Base-by-base conservation (phyloP, 2,888 invertebrate genomes). In the Zygaena filipendulae region DNA sequence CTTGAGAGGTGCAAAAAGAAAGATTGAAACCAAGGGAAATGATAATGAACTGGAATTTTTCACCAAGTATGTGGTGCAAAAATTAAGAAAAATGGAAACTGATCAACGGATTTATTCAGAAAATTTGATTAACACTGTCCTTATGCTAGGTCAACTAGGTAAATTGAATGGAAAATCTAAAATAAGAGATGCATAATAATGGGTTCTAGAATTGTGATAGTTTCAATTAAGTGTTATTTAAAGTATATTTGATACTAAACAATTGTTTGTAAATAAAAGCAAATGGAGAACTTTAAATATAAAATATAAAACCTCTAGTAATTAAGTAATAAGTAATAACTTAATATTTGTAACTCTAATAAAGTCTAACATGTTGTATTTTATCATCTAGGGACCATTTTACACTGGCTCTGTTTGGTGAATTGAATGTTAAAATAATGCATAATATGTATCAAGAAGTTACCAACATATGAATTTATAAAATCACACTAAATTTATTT, bases 41-140 rank as follows among this genome's bases (percentile, higher is more conserved):
- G 74, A 74, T 27, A 63, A 66, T 54, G 79, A 79, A 42, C 52
- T 77, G 29, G 79, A 79, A 41, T 79, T 70, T 42, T 79, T 79
- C 42, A 67, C 79, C 0, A 79, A 79, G 40, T 79, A 77, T 62
- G 60, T 79, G 29, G 77, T 75, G 0, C 79, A 79, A 42, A 79
- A 79, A 40, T 45, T 79, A 22, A 59, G 77, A 42, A 60, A 47
- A 53, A 79, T 79, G 79, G 79, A 77, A 45, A 77, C 75, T 4
- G 74, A 77, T 40, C 79, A 79, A 35, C 67, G 79, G 29, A 79
- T 79, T 40, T 79, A 77, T 45, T 74, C 79, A 8, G 79, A 79
- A 44, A 79, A 79, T 43, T 53, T 79, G 46, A 77, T 79, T n/a
- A 77, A 79, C 33, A 77, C 79, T 30, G 75, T 74, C 3, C 59